A percentile compares a stretch with the other conserved stretches of the same genome.
These are phyloP conservation scores for Nephila pilipes DNA, from an alignment of 1,140 invertebrate genomes.

Conservation along the genomic window DNA sequence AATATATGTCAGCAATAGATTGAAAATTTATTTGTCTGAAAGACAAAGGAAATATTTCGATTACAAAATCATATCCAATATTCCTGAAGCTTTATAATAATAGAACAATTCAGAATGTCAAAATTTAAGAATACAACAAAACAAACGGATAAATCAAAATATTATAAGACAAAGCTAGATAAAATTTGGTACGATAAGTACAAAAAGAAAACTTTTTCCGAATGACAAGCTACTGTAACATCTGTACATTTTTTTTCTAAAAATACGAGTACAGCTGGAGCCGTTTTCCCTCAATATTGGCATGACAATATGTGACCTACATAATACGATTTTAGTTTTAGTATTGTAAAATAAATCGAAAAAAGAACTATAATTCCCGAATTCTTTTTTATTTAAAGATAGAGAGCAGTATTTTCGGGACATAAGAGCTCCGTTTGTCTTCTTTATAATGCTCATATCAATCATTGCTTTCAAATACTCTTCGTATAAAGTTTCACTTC, in stretches of 20 bases:
- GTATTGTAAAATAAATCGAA: neutral
- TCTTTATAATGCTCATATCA: neutral
- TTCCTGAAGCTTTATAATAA: too few relatives aligned
- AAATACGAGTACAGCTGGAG: neutral
- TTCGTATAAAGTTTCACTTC: neutral
- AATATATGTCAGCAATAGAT: too few relatives aligned
- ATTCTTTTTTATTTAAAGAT: neutral
- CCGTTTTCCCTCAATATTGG: neutral
- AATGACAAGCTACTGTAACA: neutral
- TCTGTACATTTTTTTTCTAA: neutral
- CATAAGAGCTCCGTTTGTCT: neutral
- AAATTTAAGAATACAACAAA: too few relatives aligned
- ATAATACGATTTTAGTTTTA: neutral
- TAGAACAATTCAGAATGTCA: too few relatives aligned
- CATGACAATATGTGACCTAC: slow-evolving; percentile 2
- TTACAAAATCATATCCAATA: too few relatives aligned
- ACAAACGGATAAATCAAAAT: too few relatives aligned
- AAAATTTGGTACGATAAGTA: too few relatives aligned
- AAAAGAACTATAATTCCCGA: neutral
- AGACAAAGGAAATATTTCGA: too few relatives aligned
- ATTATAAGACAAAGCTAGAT: too few relatives aligned
- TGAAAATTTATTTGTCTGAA: too few relatives aligned
- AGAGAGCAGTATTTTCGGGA: neutral
- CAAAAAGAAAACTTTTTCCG: too few relatives aligned
- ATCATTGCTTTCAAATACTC: neutral